Evolutionary conservation across 2,888 invertebrate species (phyloP).

Genomic region (Lasioglossum calceatum): DNA sequence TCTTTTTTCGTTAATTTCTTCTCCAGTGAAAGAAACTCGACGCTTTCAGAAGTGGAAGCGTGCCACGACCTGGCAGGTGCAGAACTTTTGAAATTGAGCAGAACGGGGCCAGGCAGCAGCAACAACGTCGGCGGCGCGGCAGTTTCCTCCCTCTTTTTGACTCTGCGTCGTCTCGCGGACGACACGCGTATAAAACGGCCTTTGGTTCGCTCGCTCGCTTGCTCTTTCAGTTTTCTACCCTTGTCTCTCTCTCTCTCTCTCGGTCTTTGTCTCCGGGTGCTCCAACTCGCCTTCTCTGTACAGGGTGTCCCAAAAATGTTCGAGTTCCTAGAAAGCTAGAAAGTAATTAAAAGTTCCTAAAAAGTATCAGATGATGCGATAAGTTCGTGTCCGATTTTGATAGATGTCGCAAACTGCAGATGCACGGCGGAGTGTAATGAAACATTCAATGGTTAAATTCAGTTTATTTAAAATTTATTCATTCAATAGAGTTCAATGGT

Average conservation of each 20-base stretch:
- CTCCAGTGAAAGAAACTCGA: slow-evolving; percentile 46
- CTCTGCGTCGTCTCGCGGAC: slow-evolving; percentile 29
- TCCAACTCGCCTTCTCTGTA: not conserved
- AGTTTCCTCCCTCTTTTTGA: slow-evolving; percentile 10
- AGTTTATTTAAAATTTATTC: no score
- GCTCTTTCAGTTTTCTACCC: slow-evolving; percentile 6
- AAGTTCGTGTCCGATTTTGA: no score
- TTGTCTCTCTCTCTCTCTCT: not conserved
- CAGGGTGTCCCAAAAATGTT: no score
- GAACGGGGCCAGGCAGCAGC: slow-evolving; percentile 43
- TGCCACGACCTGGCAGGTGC: slow-evolving; percentile 32
- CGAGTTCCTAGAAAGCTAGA: no score
- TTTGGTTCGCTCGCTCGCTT: slow-evolving; percentile 51
- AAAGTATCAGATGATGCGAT: no score
- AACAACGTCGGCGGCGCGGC: not conserved
- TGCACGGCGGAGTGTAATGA: no score
- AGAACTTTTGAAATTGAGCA: slow-evolving; percentile 59
- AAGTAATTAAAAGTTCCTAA: no score
- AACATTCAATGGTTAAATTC: no score
- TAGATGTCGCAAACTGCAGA: no score
- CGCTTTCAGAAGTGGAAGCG: slow-evolving; percentile 44
- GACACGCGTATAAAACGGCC: slow-evolving; percentile 52
- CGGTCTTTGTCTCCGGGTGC: not conserved
- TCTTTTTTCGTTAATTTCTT: slow-evolving; percentile 38
- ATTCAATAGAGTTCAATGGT: no score